Evolutionary conservation across 2,113 vertebrate species (phyloP), one percentile per base, ranked within the genome.

Genomic region (Perccottus glenii): DNA sequence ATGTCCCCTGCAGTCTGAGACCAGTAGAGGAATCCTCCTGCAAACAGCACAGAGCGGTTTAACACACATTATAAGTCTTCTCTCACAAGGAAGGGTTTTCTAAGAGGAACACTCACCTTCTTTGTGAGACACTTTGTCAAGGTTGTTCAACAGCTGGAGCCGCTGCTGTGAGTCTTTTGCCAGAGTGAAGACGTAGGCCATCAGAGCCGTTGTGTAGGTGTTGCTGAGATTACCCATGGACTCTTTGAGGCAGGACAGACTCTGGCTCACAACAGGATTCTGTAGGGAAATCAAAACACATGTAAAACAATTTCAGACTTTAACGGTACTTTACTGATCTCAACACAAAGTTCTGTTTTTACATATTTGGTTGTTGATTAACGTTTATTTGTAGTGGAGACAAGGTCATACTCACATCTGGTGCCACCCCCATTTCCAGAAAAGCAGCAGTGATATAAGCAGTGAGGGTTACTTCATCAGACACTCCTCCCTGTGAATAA

Each of bases 101-200:
- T 14, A 46, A 14, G 44, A 46, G 9, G 4, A 19, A 0, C 36
- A 11, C 56, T 58, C n/a, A 58, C 56, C 38, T 2, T 43, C 36
- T 11, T 2, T 42, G 15, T 19, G 36, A 11, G n/a, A 38, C n/a
- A 58, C 56, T 27, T 38, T 6, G 56, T 58, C 56, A 0, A 58
- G 16, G 11, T 43, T n/a, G 8, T 42, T 11, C n/a, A 58, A 9
- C 12, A 58, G 38, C 5, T 15, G 40, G 19, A 27, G n/a, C 80
- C 51, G 76, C 88, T 46, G 46, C 42, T 12, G 6, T 33, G 14
- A 2, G 15, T 92, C 86, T 35, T 81, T 83, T 27, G 93, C 91
- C 77, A 95, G 77, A 56, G 91, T 85, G 0, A 94, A 94, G 59
- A 91, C 90, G 59, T 95, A 95, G 42, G 93, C 88, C 70, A 94